Evolutionary conservation across 2,797 vertebrate genomes (phyloP).

Genomic region (Apogon hyalosoma): DNA sequence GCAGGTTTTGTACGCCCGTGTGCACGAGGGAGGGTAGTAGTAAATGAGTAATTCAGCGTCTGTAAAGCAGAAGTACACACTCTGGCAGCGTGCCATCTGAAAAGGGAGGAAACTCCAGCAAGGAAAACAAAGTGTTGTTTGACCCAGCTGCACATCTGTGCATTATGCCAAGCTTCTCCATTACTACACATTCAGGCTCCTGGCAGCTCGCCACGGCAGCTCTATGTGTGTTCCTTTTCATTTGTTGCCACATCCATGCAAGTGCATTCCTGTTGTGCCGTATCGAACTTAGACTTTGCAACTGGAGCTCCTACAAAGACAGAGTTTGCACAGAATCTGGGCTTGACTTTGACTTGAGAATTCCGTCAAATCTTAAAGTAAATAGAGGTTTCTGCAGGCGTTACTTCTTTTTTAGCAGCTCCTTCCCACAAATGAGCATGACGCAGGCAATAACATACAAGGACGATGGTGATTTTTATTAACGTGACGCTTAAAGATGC

Average conservation of each 20-base stretch:
- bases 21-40: slow-evolving; percentile 39
- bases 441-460: too few species aligned
- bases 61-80: slow-evolving; percentile 46
- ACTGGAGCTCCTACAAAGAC: slow-evolving; percentile 6
- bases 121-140: slow-evolving; percentile 71
- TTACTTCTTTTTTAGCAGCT: neutral
- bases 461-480: too few species aligned
- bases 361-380: neutral
- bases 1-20: slow-evolving; percentile 34
- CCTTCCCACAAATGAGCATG: neutral
- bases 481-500: too few species aligned
- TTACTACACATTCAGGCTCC: slow-evolving; percentile 50
- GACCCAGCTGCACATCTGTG: slow-evolving; percentile 74
- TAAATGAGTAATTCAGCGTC: slow-evolving; percentile 66
- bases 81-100: slow-evolving; percentile 54
- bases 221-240: slow-evolving; percentile 58
- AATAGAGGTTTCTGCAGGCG: too few species aligned
- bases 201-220: slow-evolving; percentile 54
- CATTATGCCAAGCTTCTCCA: slow-evolving; percentile 59
- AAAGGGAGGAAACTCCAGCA: slow-evolving; percentile 61
- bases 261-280: slow-evolving; percentile 46
- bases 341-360: neutral
- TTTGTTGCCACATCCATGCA: slow-evolving; percentile 46
- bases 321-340: neutral
- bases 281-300: slow-evolving; percentile 29